Evolutionary conservation across 2,888 invertebrate genomes (phyloP).

Genomic region (Drosophila longiperda): DNA sequence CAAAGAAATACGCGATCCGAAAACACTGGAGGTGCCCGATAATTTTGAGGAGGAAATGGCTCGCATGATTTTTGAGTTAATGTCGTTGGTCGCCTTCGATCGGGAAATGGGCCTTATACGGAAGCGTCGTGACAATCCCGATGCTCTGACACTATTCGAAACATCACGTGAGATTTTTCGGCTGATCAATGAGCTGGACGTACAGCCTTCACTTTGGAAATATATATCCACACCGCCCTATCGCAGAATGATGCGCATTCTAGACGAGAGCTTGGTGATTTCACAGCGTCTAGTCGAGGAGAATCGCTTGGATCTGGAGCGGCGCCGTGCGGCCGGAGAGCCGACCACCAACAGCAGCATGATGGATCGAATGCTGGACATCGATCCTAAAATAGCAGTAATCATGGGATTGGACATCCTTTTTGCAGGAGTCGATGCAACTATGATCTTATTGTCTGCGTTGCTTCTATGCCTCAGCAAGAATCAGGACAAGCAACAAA

Average conservation of each 20-base stretch:
- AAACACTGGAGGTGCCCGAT: constrained; percentile 82
- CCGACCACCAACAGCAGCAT: constrained; percentile 83
- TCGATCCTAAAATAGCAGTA: constrained; percentile 86
- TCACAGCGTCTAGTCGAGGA: constrained; percentile 79
- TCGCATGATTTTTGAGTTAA: constrained; percentile 87
- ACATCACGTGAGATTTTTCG: constrained; percentile 49
- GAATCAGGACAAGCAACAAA: constrained; percentile 88
- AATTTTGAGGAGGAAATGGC: constrained; percentile 86
- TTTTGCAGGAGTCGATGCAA: constrained; percentile 88
- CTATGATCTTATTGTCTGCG: constrained; percentile 84
- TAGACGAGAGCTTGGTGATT: constrained; percentile 66
- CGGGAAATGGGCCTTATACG: constrained; percentile 77
- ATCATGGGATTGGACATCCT: constrained; percentile 87
- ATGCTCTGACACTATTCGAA: constrained; percentile 63
- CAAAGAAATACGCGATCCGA: constrained; percentile 62
- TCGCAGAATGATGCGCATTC: constrained; percentile 63
- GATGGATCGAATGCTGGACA: constrained; percentile 86
- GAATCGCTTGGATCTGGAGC: constrained; percentile 57
- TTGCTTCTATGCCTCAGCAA: constrained; percentile 88
- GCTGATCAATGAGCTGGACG: constrained; percentile 67
- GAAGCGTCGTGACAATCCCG: constrained; percentile 59
- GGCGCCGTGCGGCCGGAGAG: constrained; percentile 57
- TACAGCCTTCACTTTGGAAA: constrained; percentile 82
- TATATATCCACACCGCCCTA: constrained; percentile 76
- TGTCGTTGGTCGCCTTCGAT: constrained; percentile 84